Evolutionary conservation across 2,797 vertebrate species (phyloP), one percentile per base, ranked within the genome.

Genomic region (Sebastes itinus): DNA sequence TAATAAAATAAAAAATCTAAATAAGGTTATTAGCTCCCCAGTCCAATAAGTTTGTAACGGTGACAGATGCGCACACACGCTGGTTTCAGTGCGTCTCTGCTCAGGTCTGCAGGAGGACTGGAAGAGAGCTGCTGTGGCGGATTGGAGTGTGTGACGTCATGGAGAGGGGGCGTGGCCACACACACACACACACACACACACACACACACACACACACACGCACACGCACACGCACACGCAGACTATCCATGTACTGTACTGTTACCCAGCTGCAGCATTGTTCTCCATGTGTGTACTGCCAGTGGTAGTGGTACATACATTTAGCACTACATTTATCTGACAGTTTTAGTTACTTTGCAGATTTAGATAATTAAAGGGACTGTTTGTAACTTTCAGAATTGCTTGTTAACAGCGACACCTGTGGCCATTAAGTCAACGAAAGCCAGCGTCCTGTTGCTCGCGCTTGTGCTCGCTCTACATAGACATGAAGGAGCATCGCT

Each of bases 61-160:
- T 12, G 2, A 59, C 2, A 62, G 4, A n/a, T 0, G 33, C 1
- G 9, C 2, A 2, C 2, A 0, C 0, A 1, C 5, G 0, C 22
- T 14, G 2, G 0, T 0, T 0, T 1, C 1, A 5, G 3, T 27
- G 63, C 52, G 56, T 10, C 67, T 8, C 25, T 3, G 55, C 75
- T 81, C 77, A 54, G 70, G 30, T 85, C 68, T 52, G 61, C 63
- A 72, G 55, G 88, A 79, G 70, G 54, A 81, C 85, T 77, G 75
- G 14, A 42, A 54, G 32, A 62, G 61, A 12, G 55, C 65, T 0
- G 42, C 35, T 22, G 72, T 0, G 28, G 4, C 3, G 71, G 78
- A 63, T 1, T 22, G 20, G 33, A 1, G 20, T 0, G 9, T 0
- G 38, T 62, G 88, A 60, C 78, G 85, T 89, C 82, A 86, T 5